phyloP scores from a whole-genome alignment of 2,888 invertebrate genomes.

The Chrysolina oricalcia region DNA sequence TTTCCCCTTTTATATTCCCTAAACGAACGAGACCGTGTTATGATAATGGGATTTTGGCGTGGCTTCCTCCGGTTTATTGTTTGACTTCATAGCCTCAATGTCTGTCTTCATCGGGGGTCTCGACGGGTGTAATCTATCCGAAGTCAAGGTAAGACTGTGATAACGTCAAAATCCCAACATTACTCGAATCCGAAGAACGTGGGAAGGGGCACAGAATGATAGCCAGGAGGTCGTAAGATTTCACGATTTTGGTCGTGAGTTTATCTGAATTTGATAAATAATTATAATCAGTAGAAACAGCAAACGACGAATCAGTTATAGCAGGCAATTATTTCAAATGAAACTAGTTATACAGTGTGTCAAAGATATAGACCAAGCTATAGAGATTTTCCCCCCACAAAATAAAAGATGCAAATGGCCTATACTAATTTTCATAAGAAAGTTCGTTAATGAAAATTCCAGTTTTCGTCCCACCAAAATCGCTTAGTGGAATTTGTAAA shows the following conservation, averaged over 20 bases:
- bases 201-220: conserved; percentile 4
- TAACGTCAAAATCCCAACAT: conserved; percentile 18
- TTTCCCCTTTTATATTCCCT: background rate
- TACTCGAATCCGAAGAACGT: background rate
- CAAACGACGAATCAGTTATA: background rate
- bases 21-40: background rate
- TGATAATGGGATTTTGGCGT: background rate
- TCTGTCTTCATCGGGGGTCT: background rate
- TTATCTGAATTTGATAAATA: background rate
- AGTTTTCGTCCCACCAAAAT: no score
- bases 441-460: no score
- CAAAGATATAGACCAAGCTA: no score
- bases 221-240: background rate
- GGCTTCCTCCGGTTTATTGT: conserved; percentile 7
- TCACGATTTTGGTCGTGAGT: background rate
- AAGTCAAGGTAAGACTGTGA: background rate
- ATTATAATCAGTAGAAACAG: background rate
- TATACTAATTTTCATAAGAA: no score
- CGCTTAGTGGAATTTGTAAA: no score
- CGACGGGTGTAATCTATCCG: background rate
- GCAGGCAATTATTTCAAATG: no score
- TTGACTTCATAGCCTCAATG: background rate
- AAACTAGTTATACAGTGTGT: no score
- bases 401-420: no score
- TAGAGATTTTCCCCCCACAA: no score